Percentiles rank a stretch among this genome's conserved stretches.
phyloP scores from a whole-genome alignment of 2,113 vertebrate species.

The Sebastes schlegelii region DNA sequence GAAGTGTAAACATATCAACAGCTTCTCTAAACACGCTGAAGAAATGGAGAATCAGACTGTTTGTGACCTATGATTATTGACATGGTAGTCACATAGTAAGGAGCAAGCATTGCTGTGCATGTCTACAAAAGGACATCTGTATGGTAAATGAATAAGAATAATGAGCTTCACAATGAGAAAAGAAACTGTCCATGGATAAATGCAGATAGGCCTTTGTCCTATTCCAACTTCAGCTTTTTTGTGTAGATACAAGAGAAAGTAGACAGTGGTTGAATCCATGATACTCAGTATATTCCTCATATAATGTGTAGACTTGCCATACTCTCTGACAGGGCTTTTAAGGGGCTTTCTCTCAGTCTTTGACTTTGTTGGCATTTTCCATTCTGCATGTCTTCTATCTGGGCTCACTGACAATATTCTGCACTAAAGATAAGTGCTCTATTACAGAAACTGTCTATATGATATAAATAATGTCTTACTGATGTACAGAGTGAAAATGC shows the following conservation, averaged over 20 bases:
- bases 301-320: constrained; percentile 20
- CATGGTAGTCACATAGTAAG: background rate
- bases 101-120: background rate
- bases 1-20: constrained; percentile 52
- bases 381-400: constrained; percentile 30
- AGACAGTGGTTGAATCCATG: background rate
- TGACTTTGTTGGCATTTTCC: constrained; percentile 39
- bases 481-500: constrained; percentile 11
- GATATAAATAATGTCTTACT: constrained; percentile 20
- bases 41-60: background rate
- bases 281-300: background rate
- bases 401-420: constrained; percentile 25
- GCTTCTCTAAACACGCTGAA: constrained; percentile 45
- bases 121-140: background rate
- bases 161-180: background rate
- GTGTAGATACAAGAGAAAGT: background rate
- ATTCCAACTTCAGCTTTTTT: background rate
- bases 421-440: constrained; percentile 39
- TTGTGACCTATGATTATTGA: constrained; percentile 1
- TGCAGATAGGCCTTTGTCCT: background rate
- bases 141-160: background rate
- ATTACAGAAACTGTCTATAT: constrained; percentile 23
- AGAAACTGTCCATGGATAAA: background rate
- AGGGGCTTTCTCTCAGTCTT: constrained; percentile 18
- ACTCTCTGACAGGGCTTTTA: constrained; percentile 26